Evolutionary conservation across 2,797 vertebrate genomes (phyloP).

Genomic region (Mormyrops boulengeri): DNA sequence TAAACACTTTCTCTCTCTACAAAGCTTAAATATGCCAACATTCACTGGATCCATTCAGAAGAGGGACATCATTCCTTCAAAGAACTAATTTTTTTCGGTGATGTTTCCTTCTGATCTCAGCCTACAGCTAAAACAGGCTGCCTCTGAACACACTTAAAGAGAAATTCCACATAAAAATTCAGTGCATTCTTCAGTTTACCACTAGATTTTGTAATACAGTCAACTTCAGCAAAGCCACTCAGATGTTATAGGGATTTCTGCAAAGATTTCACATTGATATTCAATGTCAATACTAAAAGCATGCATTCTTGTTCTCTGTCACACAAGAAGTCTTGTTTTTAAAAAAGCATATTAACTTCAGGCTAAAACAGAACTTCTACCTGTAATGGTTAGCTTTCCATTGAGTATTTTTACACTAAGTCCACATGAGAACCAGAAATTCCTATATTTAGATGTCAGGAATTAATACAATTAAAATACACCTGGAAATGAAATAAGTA

Average conservation of each 20-base stretch:
- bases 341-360: background rate
- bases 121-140: background rate
- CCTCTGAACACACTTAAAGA: background rate
- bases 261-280: background rate
- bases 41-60: background rate
- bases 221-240: background rate
- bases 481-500: background rate
- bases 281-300: background rate
- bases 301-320: background rate
- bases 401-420: background rate
- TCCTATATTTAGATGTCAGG: background rate
- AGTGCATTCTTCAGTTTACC: background rate
- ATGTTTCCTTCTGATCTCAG: background rate
- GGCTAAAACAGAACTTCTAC: background rate
- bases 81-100: background rate
- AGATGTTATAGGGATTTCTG: background rate
- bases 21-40: background rate
- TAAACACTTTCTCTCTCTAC: background rate
- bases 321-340: background rate
- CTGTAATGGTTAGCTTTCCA: background rate
- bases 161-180: background rate
- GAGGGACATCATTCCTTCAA: background rate
- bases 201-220: background rate
- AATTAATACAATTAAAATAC: background rate
- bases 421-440: background rate